A percentile compares a stretch with the other conserved stretches of the same genome.
Evolutionary conservation across 2,888 invertebrate species (phyloP).

Genomic region (Acrobasis repandana): DNA sequence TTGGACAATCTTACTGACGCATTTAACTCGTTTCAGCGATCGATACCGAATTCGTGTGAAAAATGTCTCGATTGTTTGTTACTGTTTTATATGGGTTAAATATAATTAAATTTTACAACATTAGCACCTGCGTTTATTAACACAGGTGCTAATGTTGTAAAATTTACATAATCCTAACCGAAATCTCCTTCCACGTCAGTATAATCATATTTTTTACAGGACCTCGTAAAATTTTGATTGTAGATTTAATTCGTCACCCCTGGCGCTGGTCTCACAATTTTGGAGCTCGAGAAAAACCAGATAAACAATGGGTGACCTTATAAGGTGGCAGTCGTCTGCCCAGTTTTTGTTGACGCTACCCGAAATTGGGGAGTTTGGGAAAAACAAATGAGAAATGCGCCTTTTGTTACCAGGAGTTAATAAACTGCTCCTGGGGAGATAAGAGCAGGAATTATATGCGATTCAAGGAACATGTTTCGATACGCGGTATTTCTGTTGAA

Average conservation of each 20-base stretch:
- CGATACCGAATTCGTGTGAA: too few relatives aligned
- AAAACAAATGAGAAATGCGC: constrained; percentile 26
- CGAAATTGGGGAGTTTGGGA: constrained; percentile 50
- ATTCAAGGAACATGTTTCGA: too few relatives aligned
- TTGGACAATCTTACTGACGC: too few relatives aligned
- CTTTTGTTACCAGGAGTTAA: constrained; percentile 11
- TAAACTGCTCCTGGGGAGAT: not conserved
- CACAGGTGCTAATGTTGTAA: too few relatives aligned
- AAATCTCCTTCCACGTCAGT: not conserved
- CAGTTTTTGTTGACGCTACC: constrained; percentile 45
- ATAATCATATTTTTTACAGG: not conserved
- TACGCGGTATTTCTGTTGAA: too few relatives aligned
- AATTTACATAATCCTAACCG: too few relatives aligned
- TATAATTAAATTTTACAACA: too few relatives aligned
- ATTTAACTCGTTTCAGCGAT: too few relatives aligned
- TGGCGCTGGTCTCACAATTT: constrained; percentile 33
- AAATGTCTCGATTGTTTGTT: too few relatives aligned
- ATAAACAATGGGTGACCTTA: constrained; percentile 70
- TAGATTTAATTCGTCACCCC: constrained; percentile 17
- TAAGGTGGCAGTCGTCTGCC: constrained; percentile 52
- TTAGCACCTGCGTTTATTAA: too few relatives aligned
- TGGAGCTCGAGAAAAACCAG: constrained; percentile 49
- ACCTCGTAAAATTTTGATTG: not conserved
- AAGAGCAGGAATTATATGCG: too few relatives aligned
- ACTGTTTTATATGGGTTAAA: too few relatives aligned